These are phyloP conservation scores for Coleophora deauratella DNA, from an alignment of 2,888 invertebrate genomes.

Conservation along the genomic window DNA sequence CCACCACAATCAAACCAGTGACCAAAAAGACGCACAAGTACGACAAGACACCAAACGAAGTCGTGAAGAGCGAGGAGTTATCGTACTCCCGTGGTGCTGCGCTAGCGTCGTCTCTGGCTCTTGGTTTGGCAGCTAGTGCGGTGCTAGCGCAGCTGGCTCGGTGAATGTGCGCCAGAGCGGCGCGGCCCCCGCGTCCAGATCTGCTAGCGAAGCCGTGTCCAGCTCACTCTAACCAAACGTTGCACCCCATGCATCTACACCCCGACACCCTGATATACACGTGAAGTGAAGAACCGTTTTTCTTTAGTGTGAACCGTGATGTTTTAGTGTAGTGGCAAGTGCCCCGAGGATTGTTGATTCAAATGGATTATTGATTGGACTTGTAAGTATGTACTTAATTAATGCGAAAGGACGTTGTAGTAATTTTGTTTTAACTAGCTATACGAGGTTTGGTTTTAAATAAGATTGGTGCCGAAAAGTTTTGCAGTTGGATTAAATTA, in stretches of 20 bases:
- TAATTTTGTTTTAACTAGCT: neutral
- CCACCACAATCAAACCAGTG: constrained; percentile 72
- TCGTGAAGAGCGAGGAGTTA: constrained; percentile 93
- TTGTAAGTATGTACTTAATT: constrained; percentile 32
- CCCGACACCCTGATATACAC: constrained; percentile 63
- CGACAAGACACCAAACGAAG: constrained; percentile 92
- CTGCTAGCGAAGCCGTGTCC: constrained; percentile 61
- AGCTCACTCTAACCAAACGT: constrained; percentile 48
- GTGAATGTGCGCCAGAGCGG: constrained; percentile 70
- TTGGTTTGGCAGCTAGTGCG: constrained; percentile 61
- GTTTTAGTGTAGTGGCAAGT: constrained; percentile 16
- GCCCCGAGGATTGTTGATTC: constrained; percentile 28
- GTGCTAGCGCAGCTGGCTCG: constrained; percentile 66
- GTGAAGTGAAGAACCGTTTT: constrained; percentile 43
- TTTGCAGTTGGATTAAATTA: constrained; percentile 11
- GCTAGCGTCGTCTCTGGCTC: constrained; percentile 60
- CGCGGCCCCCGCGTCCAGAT: constrained; percentile 57
- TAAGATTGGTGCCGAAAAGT: constrained; percentile 20
- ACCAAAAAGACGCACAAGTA: constrained; percentile 88
- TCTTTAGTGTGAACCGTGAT: constrained; percentile 1
- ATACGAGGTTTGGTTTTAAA: constrained; percentile 13
- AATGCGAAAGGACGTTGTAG: constrained; percentile 4
- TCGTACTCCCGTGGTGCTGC: constrained; percentile 77
- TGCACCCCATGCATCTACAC: constrained; percentile 39
- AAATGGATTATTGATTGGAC: constrained; percentile 17